Base-by-base conservation (phyloP, 2,797 vertebrate genomes). In the Arrhamphus sclerolepis region DNA sequence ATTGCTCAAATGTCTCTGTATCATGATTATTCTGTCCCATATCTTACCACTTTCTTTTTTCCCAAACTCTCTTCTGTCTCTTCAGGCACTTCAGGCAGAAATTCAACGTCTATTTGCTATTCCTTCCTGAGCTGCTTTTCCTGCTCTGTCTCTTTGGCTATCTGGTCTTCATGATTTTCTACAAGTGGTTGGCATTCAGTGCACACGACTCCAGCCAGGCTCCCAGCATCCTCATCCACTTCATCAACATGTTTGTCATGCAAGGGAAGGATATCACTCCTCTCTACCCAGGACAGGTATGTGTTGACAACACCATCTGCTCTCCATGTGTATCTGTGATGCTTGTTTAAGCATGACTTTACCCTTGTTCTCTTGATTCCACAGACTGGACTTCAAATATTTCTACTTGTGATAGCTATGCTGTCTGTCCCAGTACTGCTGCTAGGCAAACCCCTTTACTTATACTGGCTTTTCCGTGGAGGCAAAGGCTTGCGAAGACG, bases 191-290 rank as follows among this genome's bases (percentile, higher is more conserved):
- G 76, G 90, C 92, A 0, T 99, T 92, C 49, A 87, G 94, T 0
- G 93, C 87, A 0, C 82, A 66, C 17, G 91, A 94, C 77, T 97
- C 97, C 2, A 88, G 80, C 9, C 67, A 70, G 5, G 97, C 96
- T 26, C 97, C 97, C 13, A 99, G 97, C 84, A 96, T 99, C 79
- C 94, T 99, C 59, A 96, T 99, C 43, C 92, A 97, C 48, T 99
- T 98, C 77, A 99, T 99, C 69, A 95, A 95, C 88, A 99, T 99
- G 97, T 98, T 98, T 52, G 87, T 98, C 18, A 96, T 97, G 89
- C 93, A 93, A 55, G 83, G 82, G 21, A 86, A 47, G 48, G 82
- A 72, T 44, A 50, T 80, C 53, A 64, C 50, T 24, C 89, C 83
- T 3, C 92, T 98, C 20, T 99, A 93, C 66, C 79, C 80, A 0